Evolutionary conservation across 2,113 vertebrate species (phyloP).

Genomic region (Nothoprocta pentlandii): DNA sequence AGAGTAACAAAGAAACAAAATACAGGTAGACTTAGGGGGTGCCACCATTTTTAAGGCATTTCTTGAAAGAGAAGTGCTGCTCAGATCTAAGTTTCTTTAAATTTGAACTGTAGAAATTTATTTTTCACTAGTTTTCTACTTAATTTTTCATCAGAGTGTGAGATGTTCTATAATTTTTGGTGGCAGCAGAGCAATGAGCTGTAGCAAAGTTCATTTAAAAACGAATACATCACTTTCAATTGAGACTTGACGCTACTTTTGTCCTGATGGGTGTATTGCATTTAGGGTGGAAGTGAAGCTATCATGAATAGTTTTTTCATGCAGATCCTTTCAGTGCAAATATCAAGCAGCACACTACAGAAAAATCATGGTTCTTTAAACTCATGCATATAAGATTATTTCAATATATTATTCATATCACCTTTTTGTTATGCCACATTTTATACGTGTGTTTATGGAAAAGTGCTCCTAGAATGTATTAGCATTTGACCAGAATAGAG

Average conservation of each 20-base stretch:
- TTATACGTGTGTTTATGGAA: not conserved
- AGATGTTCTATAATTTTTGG: not conserved
- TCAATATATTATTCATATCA: constrained; percentile 26
- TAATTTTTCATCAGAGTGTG: not conserved
- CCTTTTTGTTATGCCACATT: constrained; percentile 7
- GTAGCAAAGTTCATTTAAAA: not conserved
- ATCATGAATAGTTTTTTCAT: not conserved
- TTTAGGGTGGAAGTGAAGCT: not conserved
- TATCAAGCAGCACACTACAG: not conserved
- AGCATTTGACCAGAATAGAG: constrained; percentile 45
- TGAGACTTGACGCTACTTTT: not conserved
- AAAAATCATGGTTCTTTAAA: not conserved
- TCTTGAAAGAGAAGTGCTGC: not conserved
- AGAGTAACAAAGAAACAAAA: not conserved
- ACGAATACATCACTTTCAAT: not conserved
- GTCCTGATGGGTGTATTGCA: not conserved
- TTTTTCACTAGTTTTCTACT: not conserved
- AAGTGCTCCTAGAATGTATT: constrained; percentile 19
- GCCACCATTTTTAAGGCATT: not conserved
- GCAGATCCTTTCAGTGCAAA: not conserved
- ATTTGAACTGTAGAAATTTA: not conserved
- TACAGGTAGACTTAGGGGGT: fast-evolving
- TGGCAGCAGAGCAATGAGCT: not conserved
- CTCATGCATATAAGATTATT: not conserved
- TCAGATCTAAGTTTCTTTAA: not conserved